phyloP scores from a whole-genome alignment of 2,888 invertebrate species.

The Theristus sp. region DNA sequence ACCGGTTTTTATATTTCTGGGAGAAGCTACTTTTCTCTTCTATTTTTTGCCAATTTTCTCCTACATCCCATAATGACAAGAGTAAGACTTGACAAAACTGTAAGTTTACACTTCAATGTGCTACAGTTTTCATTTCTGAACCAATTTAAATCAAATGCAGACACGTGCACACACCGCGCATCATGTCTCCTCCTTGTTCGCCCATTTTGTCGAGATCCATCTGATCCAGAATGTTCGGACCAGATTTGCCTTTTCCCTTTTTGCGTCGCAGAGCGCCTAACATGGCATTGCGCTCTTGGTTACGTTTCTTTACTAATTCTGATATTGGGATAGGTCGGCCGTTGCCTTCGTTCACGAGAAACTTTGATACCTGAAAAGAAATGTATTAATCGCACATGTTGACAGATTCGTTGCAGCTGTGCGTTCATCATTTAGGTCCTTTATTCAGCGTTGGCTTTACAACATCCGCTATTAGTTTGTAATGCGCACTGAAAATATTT shows the following conservation, averaged over 20 bases:
- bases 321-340: slow-evolving; percentile 76
- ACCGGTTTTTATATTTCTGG: not conserved
- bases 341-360: slow-evolving; percentile 75
- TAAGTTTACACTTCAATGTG: too few relatives aligned
- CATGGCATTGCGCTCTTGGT: slow-evolving; percentile 49
- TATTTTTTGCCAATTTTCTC: too few relatives aligned
- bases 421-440: too few relatives aligned
- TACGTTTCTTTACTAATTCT: slow-evolving; percentile 63
- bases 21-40: not conserved
- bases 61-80: too few relatives aligned
- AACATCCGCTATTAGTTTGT: too few relatives aligned
- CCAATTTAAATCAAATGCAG: too few relatives aligned
- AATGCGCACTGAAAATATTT: too few relatives aligned
- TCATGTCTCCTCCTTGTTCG: not conserved
- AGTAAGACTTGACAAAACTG: too few relatives aligned
- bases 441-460: too few relatives aligned
- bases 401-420: not conserved
- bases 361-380: slow-evolving; percentile 50
- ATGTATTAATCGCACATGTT: not conserved
- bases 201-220: slow-evolving; percentile 8
- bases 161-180: too few relatives aligned
- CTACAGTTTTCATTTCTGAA: too few relatives aligned
- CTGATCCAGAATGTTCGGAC: slow-evolving; percentile 25
- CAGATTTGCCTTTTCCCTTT: slow-evolving; percentile 23
- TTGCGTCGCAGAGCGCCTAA: slow-evolving; percentile 24